Base-by-base conservation (phyloP, 2,797 vertebrate genomes). In the Mormyrops boulengeri region DNA sequence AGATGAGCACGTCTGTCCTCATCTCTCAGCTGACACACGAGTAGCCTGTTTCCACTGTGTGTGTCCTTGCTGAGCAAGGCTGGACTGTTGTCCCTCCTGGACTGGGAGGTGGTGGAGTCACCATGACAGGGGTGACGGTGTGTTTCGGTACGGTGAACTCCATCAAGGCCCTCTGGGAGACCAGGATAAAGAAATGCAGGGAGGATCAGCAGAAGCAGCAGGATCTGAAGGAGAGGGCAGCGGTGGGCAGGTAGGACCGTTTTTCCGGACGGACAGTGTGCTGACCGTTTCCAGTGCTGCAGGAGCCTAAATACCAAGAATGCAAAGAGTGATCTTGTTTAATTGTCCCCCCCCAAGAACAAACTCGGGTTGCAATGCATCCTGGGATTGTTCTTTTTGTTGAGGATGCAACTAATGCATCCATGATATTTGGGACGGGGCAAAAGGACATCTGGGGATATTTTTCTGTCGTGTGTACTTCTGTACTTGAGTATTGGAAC, bases 91-190 rank as follows among this genome's bases (percentile, higher is more conserved):
- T 52, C 34, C 5, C 12, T 22, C 34, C 77, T 73, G 30, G 26
- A 84, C 14, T 8, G 34, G 49, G 82, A 8, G 11, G 84, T 62
- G 84, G 80, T n/a, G 7, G 90, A 92, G 91, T 91, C 92, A 95
- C 89, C 93, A 97, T 98, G 97, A 93, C 95, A 89, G 96, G 95
- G 88, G 94, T 96, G 89, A 93, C 90, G 0, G 92, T 94, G 55
- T 96, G 95, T 4, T n/a, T 92, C 8, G 95, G 97, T 80, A 95
- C 97, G 0, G 97, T 99, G 90, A 94, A 93, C 92, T 96, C 97
- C 89, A 95, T 97, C 89, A 99, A 97, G 92, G 93, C 96, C 80
- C 95, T 98, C 62, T 99, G 98, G 98, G 98, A 99, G 94, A 96
- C 94, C 17, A 96, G 97, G 93, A 99, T 99, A 93, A 94, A 94